Percentiles rank a stretch among this genome's conserved stretches.
phyloP scores from a whole-genome alignment of 2,113 vertebrate species.

The Caretta caretta region DNA sequence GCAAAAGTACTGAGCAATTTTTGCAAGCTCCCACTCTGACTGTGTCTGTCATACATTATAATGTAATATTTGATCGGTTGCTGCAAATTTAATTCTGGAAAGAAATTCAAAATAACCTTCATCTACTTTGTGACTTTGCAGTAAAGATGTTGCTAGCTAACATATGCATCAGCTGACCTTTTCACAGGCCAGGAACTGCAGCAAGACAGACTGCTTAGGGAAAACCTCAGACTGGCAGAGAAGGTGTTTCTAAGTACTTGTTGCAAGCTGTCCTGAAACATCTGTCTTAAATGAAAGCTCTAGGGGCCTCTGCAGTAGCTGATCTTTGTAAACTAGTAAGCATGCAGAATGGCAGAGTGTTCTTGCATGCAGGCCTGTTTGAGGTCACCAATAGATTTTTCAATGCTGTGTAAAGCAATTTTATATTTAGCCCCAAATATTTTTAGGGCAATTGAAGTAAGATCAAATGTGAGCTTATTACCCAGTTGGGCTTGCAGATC shows the following conservation, averaged over 20 bases:
- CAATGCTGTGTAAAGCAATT: background rate
- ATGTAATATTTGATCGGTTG: background rate
- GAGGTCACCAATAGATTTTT: background rate
- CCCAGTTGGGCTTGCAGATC: background rate
- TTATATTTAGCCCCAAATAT: background rate
- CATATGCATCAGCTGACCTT: background rate
- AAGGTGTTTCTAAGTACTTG: background rate
- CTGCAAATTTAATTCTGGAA: background rate
- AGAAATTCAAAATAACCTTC: slow-evolving; percentile 14
- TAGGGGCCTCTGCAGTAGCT: background rate
- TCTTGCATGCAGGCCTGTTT: background rate
- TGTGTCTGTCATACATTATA: slow-evolving; percentile 28
- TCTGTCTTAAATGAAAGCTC: background rate
- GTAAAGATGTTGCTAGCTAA: background rate
- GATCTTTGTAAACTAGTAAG: background rate
- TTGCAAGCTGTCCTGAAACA: background rate
- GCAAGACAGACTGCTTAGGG: background rate
- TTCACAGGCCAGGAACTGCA: background rate
- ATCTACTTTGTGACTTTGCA: background rate
- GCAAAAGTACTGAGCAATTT: background rate
- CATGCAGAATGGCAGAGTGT: background rate
- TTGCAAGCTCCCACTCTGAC: background rate
- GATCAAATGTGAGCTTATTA: background rate
- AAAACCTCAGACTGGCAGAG: background rate
- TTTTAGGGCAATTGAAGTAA: background rate